Evolutionary conservation across 2,888 invertebrate genomes (phyloP).

Genomic region (Thysanoteuthis rhombus): DNA sequence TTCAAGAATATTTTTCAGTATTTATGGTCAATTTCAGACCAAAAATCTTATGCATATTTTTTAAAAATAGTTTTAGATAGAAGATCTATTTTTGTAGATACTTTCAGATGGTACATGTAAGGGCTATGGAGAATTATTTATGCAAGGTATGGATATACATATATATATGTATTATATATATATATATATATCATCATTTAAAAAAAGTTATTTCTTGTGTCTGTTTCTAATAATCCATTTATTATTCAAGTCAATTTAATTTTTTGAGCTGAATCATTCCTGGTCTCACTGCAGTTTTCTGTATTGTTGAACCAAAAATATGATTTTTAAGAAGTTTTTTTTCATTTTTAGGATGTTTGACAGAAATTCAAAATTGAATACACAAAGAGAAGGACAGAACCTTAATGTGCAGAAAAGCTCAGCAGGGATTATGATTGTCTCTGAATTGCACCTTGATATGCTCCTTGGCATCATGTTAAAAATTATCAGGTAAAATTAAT

Average conservation of each 20-base stretch:
- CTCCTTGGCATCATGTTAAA: not conserved
- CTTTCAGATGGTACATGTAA: not conserved
- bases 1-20: no score
- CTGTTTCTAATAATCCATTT: not conserved
- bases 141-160: no score
- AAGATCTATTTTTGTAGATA: no score
- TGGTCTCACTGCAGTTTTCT: no score
- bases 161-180: no score
- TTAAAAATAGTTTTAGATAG: no score
- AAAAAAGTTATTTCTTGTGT: not conserved
- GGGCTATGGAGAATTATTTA: not conserved
- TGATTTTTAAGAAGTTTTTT: not conserved
- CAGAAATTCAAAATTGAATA: not conserved
- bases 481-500: not conserved
- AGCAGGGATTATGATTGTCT: not conserved
- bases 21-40: no score
- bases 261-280: no score
- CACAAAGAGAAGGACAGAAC: not conserved
- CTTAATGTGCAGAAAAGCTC: not conserved
- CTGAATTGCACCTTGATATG: not conserved
- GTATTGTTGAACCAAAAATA: no score
- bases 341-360: not conserved
- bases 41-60: no score
- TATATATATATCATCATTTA: no score
- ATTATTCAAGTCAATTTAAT: no score